phyloP scores from a whole-genome alignment of 2,113 vertebrate species.

The Felis catus region F.catus_Fca126_mat1.0 CM031414.1:19698501-19699000 shows the following conservation, averaged over 20 bases:
- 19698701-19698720: neutral
- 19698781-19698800: neutral
- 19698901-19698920: neutral
- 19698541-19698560: neutral
- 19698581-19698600: neutral
- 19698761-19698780: neutral
- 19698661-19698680: neutral
- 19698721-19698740: neutral
- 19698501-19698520: neutral
- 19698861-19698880: neutral
- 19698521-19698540: neutral
- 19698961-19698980: neutral
- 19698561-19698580: neutral
- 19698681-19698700: neutral
- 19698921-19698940: neutral
- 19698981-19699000: fast-evolving
- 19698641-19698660: neutral
- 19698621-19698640: neutral
- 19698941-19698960: neutral
- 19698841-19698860: neutral
- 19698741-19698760: neutral
- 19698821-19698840: neutral
- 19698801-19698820: neutral
- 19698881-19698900: neutral
- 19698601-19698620: neutral